A percentile compares a stretch with the other conserved stretches of the same genome.
Conservation (phyloP, 2,113 vertebrate species). For the Sander lucioperca region DNA sequence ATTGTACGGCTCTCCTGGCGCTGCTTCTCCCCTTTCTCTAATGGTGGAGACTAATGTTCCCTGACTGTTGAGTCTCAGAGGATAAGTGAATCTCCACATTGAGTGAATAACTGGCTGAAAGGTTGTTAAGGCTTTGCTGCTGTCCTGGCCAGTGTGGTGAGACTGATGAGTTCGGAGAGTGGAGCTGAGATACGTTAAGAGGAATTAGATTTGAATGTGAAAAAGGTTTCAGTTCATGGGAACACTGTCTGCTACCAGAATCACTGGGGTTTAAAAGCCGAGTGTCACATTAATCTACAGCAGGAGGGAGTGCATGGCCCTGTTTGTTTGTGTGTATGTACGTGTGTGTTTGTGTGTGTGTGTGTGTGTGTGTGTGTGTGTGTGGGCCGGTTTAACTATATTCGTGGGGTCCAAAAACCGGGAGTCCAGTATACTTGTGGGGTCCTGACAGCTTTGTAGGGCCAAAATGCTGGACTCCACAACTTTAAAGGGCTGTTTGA, state of each 20-base stretch:
- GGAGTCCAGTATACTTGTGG: no score
- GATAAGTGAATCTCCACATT: conserved; percentile 74
- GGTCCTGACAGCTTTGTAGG: no score
- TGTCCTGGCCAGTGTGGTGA: conserved; percentile 57
- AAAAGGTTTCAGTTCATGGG: conserved; percentile 44
- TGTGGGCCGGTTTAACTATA: neutral
- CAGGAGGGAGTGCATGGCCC: neutral
- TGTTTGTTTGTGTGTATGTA: conserved; percentile 8
- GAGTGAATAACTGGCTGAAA: conserved; percentile 68
- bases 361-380: conserved; percentile 10
- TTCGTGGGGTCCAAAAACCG: no score
- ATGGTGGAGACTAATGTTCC: conserved; percentile 67
- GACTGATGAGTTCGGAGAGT: conserved; percentile 70
- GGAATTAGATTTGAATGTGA: conserved; percentile 54
- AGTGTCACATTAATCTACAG: conserved; percentile 7
- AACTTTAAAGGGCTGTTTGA: no score
- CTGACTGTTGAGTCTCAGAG: conserved; percentile 68
- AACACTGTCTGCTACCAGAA: conserved; percentile 33
- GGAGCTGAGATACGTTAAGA: conserved; percentile 65
- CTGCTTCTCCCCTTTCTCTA: conserved; percentile 38
- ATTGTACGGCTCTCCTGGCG: conserved; percentile 44
- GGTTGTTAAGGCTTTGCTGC: conserved; percentile 70
- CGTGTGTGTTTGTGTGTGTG: conserved; percentile 9
- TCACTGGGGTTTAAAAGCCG: conserved; percentile 2
- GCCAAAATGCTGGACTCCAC: no score